Conservation (phyloP, 2,797 vertebrate species). For the Coracias cyanogaster region DNA sequence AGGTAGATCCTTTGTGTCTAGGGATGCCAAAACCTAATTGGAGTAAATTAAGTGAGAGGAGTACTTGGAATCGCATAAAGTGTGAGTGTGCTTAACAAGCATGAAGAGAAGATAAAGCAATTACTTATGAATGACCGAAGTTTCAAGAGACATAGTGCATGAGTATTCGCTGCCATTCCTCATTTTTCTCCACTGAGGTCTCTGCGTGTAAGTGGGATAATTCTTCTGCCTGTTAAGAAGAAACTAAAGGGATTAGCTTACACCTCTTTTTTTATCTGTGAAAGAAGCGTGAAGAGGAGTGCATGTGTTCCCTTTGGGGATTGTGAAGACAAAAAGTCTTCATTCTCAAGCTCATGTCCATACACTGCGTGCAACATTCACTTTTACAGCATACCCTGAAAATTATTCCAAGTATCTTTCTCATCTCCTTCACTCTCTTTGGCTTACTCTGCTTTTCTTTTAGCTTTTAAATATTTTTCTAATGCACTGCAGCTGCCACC, state of each 20-base stretch:
- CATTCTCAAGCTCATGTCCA: background rate
- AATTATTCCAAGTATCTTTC: background rate
- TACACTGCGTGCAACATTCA: accelerated
- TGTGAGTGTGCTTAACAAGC: background rate
- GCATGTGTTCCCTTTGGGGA: background rate
- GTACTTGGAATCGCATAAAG: background rate
- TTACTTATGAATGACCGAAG: conserved; percentile 12
- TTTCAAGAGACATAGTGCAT: background rate
- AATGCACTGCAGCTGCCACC: background rate
- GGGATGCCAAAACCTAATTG: background rate
- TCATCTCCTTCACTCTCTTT: background rate
- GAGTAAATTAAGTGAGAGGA: conserved; percentile 18
- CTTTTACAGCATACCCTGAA: background rate
- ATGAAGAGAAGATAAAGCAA: background rate
- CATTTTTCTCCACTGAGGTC: background rate
- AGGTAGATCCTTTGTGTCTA: background rate
- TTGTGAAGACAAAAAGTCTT: background rate
- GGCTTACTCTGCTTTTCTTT: background rate
- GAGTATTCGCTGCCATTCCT: background rate
- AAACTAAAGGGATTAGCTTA: background rate
- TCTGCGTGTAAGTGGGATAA: background rate
- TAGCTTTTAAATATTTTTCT: background rate
- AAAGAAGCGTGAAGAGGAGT: background rate
- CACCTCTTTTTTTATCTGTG: background rate
- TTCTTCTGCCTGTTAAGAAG: background rate